Percentiles rank a stretch among this genome's conserved stretches.
Conservation (phyloP, 2,888 invertebrate species). For the Noctua janthina region DNA sequence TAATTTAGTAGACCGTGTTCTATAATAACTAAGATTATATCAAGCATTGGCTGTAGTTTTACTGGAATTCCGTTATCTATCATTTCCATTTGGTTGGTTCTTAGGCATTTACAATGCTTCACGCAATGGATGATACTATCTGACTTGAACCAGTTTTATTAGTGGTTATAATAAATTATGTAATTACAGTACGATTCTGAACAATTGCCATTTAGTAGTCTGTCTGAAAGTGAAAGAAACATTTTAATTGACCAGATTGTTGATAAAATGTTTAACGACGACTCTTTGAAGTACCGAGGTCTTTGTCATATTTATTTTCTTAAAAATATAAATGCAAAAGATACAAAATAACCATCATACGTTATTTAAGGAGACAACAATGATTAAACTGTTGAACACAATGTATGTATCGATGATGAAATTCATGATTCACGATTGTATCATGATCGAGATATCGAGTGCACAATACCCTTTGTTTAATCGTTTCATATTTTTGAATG, state of each 20-base stretch:
- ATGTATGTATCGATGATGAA: constrained; percentile 61
- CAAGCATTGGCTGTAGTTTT: constrained; percentile 56
- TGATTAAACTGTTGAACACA: constrained; percentile 58
- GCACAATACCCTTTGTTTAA: constrained; percentile 67
- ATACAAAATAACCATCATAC: constrained; percentile 19
- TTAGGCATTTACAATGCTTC: constrained; percentile 65
- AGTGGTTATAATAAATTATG: constrained; percentile 39
- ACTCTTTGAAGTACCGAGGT: background rate
- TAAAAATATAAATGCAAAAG: constrained; percentile 30
- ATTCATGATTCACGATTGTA: constrained; percentile 63
- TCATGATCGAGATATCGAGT: constrained; percentile 58
- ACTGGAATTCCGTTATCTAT: constrained; percentile 64
- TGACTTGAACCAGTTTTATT: constrained; percentile 48
- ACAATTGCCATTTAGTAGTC: constrained; percentile 18
- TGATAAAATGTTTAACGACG: background rate
- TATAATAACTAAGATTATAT: constrained; percentile 66
- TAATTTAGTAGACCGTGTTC: constrained; percentile 60
- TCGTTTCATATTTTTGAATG: constrained; percentile 60
- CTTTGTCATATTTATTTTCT: constrained; percentile 3
- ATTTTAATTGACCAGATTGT: background rate
- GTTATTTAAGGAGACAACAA: constrained; percentile 44
- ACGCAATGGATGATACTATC: constrained; percentile 63
- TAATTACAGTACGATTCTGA: constrained; percentile 19
- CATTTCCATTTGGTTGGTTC: constrained; percentile 64
- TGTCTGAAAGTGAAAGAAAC: constrained; percentile 7